Evolutionary conservation across 2,113 vertebrate species (phyloP).

Genomic region (Dromaius novaehollandiae): DNA sequence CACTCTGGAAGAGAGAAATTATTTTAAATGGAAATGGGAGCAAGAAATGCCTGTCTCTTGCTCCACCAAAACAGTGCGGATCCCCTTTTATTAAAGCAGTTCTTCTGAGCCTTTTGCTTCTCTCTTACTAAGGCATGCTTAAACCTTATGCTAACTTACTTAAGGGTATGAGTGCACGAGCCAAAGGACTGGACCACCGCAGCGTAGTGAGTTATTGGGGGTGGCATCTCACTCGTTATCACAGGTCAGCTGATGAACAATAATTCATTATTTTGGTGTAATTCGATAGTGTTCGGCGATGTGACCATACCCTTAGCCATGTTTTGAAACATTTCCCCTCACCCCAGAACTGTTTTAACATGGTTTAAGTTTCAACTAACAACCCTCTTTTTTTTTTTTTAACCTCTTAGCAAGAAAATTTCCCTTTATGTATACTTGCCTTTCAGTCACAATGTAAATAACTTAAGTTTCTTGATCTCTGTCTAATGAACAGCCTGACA

Average conservation of each 20-base stretch:
- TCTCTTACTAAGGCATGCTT: background rate
- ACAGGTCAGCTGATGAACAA: background rate
- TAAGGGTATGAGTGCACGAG: background rate
- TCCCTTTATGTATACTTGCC: constrained; percentile 66
- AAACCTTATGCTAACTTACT: background rate
- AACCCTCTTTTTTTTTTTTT: background rate
- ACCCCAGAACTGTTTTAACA: background rate
- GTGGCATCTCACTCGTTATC: background rate
- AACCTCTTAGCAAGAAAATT: constrained; percentile 46
- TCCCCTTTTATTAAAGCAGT: constrained; percentile 14
- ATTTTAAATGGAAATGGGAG: background rate
- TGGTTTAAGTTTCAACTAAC: constrained; percentile 58
- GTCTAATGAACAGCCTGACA: constrained; percentile 93
- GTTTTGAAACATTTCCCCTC: background rate
- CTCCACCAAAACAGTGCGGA: background rate
- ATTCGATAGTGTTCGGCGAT: background rate
- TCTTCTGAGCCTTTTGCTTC: constrained; percentile 12
- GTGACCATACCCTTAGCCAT: background rate
- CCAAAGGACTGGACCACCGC: background rate
- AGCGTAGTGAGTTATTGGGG: background rate
- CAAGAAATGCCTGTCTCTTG: background rate
- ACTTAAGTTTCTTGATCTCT: constrained; percentile 92
- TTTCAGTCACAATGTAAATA: constrained; percentile 83
- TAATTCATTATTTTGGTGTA: background rate
- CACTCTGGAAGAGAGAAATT: background rate